phyloP scores from a whole-genome alignment of 2,797 vertebrate genomes.

The Bryconaethiops microstoma region DNA sequence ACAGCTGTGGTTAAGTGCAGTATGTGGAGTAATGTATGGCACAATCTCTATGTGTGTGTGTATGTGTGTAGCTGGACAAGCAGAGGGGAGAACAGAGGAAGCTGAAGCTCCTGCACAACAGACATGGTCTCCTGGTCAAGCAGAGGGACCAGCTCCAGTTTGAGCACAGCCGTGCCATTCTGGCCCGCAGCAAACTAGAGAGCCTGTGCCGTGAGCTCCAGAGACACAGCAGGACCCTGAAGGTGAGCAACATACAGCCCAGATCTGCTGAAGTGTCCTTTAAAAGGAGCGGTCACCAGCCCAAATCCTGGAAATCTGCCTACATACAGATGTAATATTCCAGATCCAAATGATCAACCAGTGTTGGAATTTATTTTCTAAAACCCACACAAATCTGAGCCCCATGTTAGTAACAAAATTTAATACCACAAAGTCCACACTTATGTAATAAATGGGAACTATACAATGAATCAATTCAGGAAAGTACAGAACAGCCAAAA shows the following conservation, averaged over 20 bases:
- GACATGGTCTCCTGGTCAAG: conserved; percentile 76
- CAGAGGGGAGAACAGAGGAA: conserved; percentile 81
- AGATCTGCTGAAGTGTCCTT: not conserved
- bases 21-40: conserved; percentile 8
- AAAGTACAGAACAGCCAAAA: no score
- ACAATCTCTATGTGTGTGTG: conserved; percentile 32
- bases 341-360: no score
- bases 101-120: conserved; percentile 81
- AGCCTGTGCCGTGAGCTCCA: conserved; percentile 90
- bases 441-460: not conserved
- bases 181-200: conserved; percentile 88
- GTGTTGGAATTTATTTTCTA: no score
- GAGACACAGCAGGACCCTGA: conserved; percentile 82
- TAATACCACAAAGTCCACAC: no score
- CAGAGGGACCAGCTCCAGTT: conserved; percentile 86
- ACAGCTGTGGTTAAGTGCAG: conserved; percentile 1
- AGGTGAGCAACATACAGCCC: conserved; percentile 38
- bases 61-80: conserved; percentile 75
- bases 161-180: conserved; percentile 80
- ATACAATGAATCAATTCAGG: no score
- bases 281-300: not conserved
- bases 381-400: no score
- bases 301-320: not conserved
- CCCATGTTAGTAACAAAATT: no score
- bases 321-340: not conserved